These are phyloP conservation scores for Drymodes brunneopygia DNA, from an alignment of 2,113 vertebrate genomes.

Conservation along the genomic window DNA sequence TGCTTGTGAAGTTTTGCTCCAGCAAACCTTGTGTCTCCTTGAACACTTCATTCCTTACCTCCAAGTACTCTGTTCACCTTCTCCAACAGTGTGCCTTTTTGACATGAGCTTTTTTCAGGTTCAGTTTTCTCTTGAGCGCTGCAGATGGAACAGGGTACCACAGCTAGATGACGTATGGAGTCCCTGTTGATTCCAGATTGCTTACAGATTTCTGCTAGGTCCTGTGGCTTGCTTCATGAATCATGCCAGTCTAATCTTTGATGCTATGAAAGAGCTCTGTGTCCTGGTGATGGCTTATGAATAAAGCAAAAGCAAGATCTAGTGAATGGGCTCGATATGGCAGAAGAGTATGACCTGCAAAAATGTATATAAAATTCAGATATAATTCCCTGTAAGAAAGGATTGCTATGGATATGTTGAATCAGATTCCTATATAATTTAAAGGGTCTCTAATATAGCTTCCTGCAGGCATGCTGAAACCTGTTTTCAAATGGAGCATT, in stretches of 20 bases:
- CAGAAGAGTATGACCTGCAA: not conserved
- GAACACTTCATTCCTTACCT: not conserved
- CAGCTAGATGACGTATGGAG: not conserved
- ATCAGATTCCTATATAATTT: not conserved
- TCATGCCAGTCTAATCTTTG: not conserved
- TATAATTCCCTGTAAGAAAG: not conserved
- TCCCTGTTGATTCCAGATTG: constrained; percentile 10
- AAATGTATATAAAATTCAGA: not conserved
- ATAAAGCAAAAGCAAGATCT: not conserved
- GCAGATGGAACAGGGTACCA: not conserved
- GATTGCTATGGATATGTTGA: not conserved
- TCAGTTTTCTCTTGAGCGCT: not conserved
- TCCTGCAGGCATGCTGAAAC: not conserved
- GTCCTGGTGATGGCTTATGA: not conserved
- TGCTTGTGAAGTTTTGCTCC: not conserved
- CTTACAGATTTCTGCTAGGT: not conserved
- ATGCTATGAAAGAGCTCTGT: not conserved
- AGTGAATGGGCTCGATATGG: not conserved
- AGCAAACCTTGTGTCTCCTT: not conserved
- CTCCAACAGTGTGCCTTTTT: not conserved
- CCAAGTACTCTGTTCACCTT: not conserved
- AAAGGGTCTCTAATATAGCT: not conserved
- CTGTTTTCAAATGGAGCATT: not conserved
- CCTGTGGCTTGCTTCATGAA: not conserved
- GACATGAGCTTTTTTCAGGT: not conserved